Base-by-base conservation (phyloP, 2,888 invertebrate species). In the Terebella lapidaria region DNA sequence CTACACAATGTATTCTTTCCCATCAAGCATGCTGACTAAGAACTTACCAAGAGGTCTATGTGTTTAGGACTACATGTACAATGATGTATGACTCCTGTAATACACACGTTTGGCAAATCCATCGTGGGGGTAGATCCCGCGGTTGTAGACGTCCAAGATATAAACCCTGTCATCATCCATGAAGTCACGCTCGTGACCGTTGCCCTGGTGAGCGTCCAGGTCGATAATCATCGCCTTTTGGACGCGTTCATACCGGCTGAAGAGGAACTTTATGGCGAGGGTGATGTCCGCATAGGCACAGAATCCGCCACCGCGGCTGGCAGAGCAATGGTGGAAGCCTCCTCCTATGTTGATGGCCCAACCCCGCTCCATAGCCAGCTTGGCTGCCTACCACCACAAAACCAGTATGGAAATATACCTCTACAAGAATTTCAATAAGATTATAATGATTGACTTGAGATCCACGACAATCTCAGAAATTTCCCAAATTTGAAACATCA, bases 201-300 rank as follows among this genome's bases (percentile, higher is more conserved):
- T 94, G 0, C 93, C 93, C 89, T 94, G 93, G 82, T 94, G 94
- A 2, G 93, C 93, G 82, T 94, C 93, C 74, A 94, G 83, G 80
- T 94, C 94, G 4, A 94, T 86, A 71, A 94, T 92, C 90, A 94
- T 89, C 52, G 81, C 83, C 35, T 74, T 78, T 26, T 73, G 68
- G 29, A 89, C 84, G n/a, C n/a, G 10, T 10, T 4, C 5, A 53
- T 15, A 53, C 10, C 53, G 26, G 10, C 10, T 10, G 65, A 90
- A 84, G 15, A 91, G 81, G 74, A 87, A 87, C 60, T 85, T 83
- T 51, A 93, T 85, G 10, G 91, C 82, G 67, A 94, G 82, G 0
- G 91, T 89, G 54, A 94, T 92, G 75, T 92, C 92, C 0, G 93
- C 93, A 75, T 93, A 94, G 0, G 89, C 87, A 80, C 93, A 94